Conservation (phyloP, 2,888 invertebrate genomes). For the Diarsia brunnea region DNA sequence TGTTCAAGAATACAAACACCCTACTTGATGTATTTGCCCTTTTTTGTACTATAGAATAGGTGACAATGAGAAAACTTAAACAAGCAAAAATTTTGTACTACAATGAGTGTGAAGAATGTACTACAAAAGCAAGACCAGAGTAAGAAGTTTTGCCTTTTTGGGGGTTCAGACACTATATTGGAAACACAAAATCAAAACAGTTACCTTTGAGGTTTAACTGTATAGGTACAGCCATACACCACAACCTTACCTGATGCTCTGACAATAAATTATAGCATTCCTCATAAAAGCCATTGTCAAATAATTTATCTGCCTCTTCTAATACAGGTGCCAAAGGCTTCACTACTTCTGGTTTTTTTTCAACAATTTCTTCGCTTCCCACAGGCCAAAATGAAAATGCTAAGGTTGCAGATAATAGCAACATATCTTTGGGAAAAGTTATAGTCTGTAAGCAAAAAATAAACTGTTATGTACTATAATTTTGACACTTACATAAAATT, state of each 20-base stretch:
- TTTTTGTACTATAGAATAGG: neutral
- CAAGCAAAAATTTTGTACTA: neutral
- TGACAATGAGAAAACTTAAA: neutral
- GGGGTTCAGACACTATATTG: neutral
- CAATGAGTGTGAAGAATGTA: neutral
- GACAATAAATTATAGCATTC: slow-evolving; percentile 92
- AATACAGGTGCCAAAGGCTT: slow-evolving; percentile 79
- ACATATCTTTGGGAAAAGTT: slow-evolving; percentile 37
- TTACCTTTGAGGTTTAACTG: neutral
- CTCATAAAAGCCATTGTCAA: slow-evolving; percentile 92
- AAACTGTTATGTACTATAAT: no score
- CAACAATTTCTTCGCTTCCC: slow-evolving; percentile 68
- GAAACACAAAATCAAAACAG: neutral
- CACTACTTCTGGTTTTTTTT: slow-evolving; percentile 69
- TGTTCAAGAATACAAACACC: neutral
- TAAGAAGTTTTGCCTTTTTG: neutral
- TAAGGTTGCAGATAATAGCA: slow-evolving; percentile 68
- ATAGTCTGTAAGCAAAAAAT: slow-evolving; percentile 51
- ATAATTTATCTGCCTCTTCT: slow-evolving; percentile 92
- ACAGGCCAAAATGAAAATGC: slow-evolving; percentile 82
- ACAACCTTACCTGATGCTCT: slow-evolving; percentile 87
- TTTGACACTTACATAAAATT: neutral
- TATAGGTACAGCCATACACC: neutral
- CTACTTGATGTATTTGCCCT: neutral
- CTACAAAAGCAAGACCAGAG: neutral